Base-by-base conservation (phyloP, 1,140 invertebrate species). In the Heliothis subflexa region DNA sequence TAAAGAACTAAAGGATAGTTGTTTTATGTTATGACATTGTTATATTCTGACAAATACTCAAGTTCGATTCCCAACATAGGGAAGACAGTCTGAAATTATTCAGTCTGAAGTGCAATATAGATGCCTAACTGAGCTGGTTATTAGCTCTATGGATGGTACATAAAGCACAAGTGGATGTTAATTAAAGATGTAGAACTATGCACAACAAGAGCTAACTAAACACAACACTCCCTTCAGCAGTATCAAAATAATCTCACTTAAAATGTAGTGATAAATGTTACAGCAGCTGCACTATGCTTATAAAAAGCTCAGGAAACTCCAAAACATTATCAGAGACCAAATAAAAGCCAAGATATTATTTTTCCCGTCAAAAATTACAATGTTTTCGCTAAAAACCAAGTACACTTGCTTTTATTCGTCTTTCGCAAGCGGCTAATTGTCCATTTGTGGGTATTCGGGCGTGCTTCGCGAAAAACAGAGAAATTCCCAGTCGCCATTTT, bases 381-480 rank as follows among this genome's bases (percentile, higher is more conserved):
- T 84, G 84, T 91, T 87, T 86, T 78, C 72, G 81, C 78, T 84
- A 78, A 81, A 85, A 85, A 82, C 84, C 79, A 79, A 84, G 78
- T 81, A 80, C 55, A 85, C 68, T 83, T 84, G 80, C 76, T 88
- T 90, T 86, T 86, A 90, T 85, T 84, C 74, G 81, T 78, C 81
- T 80, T 78, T 78, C 72, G 82, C 81, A 83, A 88, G 71, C 82
- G 79, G 86, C 88, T 93, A 91, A 91, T 91, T 89, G 89, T 90
- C 89, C 91, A 93, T 91, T 93, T 91, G 89, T 83, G 88, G 87
- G 85, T 87, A 89, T 84, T 87, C 82, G 89, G 86, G 88, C 88
- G 86, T 88, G 88, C 81, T 83, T 81, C 80, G 83, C 83, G 86
- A 90, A 93, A 91, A 92, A 91, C 86, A 89, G 84, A 86, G 81